These are phyloP conservation scores for Ormia ochracea DNA, from an alignment of 2,888 invertebrate genomes.

Conservation along the genomic window DNA sequence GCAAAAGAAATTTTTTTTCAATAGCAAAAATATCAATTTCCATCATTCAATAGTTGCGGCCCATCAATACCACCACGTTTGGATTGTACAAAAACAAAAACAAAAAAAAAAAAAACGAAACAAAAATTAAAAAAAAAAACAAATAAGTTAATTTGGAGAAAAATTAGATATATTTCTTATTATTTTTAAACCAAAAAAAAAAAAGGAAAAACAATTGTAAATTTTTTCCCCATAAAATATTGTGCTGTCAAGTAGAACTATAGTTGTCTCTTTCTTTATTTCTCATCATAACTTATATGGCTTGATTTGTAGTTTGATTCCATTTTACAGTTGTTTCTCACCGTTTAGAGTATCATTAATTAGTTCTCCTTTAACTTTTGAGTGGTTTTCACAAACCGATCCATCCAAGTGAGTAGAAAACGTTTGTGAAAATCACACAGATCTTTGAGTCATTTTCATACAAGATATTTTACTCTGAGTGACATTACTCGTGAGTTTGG, in stretches of 20 bases:
- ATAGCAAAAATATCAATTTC: constrained; percentile 74
- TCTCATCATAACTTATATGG: constrained; percentile 29
- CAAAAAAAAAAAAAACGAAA: constrained; percentile 14
- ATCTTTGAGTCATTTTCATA: too few species aligned
- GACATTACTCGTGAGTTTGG: too few species aligned
- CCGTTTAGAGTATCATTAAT: constrained; percentile 17
- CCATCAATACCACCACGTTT: constrained; percentile 70
- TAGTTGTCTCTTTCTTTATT: constrained; percentile 39
- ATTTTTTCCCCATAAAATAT: constrained; percentile 46
- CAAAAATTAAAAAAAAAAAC: too few species aligned
- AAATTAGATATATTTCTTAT: too few species aligned
- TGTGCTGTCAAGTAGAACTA: constrained; percentile 49
- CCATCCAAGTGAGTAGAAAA: too few species aligned
- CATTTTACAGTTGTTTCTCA: background rate
- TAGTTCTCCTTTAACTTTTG: background rate
- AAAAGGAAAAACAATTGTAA: constrained; percentile 34
- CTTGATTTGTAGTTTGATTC: constrained; percentile 47
- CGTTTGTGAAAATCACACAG: too few species aligned
- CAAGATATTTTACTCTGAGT: too few species aligned
- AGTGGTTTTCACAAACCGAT: too few species aligned
- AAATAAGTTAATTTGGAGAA: too few species aligned
- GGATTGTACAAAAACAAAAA: constrained; percentile 41
- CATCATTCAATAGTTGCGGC: constrained; percentile 77
- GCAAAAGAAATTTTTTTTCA: constrained; percentile 33
- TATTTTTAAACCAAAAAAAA: constrained; percentile 29